Percentiles rank a stretch among this genome's conserved stretches.
Evolutionary conservation across 2,113 vertebrate species (phyloP).

Genomic region (Brachypteracias leptosomus): DNA sequence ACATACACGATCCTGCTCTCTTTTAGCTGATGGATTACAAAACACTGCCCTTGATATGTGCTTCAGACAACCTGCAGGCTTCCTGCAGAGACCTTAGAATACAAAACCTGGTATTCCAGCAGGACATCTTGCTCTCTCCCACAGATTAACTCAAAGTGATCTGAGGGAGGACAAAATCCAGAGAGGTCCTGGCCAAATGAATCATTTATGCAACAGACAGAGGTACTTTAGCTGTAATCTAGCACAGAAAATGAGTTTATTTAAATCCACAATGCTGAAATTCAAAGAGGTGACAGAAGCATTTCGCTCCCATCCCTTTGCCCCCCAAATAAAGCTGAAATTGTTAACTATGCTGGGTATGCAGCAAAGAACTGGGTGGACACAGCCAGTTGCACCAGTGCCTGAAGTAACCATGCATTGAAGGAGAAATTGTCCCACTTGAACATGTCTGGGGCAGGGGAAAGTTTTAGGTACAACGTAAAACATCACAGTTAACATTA

Average conservation of each 20-base stretch:
- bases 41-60: not conserved
- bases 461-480: accelerated
- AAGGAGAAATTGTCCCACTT: not conserved
- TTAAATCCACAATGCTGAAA: not conserved
- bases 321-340: not conserved
- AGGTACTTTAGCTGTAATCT: accelerated
- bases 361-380: not conserved
- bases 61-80: not conserved
- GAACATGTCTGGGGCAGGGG: not conserved
- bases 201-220: not conserved
- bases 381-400: not conserved
- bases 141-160: not conserved
- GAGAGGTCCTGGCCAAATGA: accelerated
- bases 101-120: not conserved
- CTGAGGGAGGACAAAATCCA: not conserved
- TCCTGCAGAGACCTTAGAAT: not conserved
- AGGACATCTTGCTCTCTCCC: not conserved
- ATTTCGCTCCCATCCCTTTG: not conserved
- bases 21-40: not conserved
- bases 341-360: accelerated
- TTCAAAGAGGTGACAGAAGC: not conserved
- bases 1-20: not conserved
- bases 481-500: not conserved
- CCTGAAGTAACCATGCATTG: not conserved
- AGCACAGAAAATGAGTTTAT: not conserved